Base-by-base conservation (phyloP, 1,140 invertebrate genomes). In the Grapholita molesta region DNA sequence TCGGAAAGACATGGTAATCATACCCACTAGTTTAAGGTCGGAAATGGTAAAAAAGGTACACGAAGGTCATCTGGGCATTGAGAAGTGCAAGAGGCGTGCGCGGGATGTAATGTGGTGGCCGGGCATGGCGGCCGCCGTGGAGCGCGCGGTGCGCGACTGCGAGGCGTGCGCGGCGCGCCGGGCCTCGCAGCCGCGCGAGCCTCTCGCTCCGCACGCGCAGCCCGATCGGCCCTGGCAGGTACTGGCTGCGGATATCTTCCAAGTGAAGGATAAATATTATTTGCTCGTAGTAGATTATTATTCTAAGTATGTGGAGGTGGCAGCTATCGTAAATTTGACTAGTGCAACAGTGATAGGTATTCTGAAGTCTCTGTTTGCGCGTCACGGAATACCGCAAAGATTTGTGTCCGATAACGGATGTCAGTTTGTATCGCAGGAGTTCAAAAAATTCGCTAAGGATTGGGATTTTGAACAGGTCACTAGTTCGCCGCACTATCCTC, bases 401-500 rank as follows among this genome's bases (percentile, higher is more conserved):
- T 61, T 89, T 3, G 76, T 90, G 3, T 80, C 82, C 7, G 90
- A 92, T 69, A 80, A 86, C 72, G 78, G 73, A 9, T 66, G 74
- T 5, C 74, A 70, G 66, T 74, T 64, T 66, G 70, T 57, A 21
- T 72, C 61, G 66, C 25, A 28, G 12, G 66, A 84, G 15, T 90
- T 92, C 64, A 61, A 61, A 70, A 38, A 79, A 48, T 92, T 52
- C 75, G 70, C 81, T 9, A 72, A 78, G 33, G 65, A 79, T 4
- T 92, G 83, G 80, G 73, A 78, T 15, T 86, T 92, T 69, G 66
- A 70, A 1, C 78, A 89, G 55, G 65, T 76, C 12, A 91, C 84
- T 0, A 81, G 75, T 48, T 89, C 83, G 74, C 92, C 85, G 3
- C 65, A 72, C 21, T 90, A 89, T 67, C 78, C 85, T 4, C 73